phyloP scores from a whole-genome alignment of 92 coral and sea anemone species.

The Porites cylindrica region DNA sequence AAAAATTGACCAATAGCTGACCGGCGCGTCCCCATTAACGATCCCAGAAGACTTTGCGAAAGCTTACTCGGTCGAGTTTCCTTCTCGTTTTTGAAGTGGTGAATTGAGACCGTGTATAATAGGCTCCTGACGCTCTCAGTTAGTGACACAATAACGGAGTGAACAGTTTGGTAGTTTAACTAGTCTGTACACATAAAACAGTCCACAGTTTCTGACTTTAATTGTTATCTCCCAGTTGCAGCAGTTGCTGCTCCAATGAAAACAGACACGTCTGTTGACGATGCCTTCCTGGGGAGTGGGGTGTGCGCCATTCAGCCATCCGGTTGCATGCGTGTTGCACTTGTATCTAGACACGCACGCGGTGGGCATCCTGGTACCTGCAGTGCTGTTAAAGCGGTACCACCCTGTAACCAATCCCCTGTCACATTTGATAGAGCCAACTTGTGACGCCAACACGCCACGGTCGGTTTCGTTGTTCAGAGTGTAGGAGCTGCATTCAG shows the following conservation, averaged over 20 bases:
- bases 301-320: slow-evolving; percentile 62
- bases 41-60: no score
- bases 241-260: slow-evolving; percentile 36
- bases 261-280: slow-evolving; percentile 43
- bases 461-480: slow-evolving; percentile 22
- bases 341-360: background rate
- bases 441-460: background rate
- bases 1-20: no score
- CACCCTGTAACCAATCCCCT: slow-evolving; percentile 6
- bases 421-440: slow-evolving; percentile 20
- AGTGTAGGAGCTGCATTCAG: slow-evolving; percentile 25
- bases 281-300: slow-evolving; percentile 54
- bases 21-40: no score
- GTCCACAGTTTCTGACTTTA: slow-evolving; percentile 41
- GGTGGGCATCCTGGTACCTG: slow-evolving; percentile 48
- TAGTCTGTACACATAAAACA: slow-evolving; percentile 44
- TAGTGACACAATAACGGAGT: slow-evolving; percentile 41
- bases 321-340: slow-evolving; percentile 59
- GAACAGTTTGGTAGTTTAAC: background rate
- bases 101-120: no score
- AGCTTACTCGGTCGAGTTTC: no score
- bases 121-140: background rate
- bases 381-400: slow-evolving; percentile 56
- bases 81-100: no score
- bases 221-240: slow-evolving; percentile 32